phyloP scores from a whole-genome alignment of 2,797 vertebrate species.

The Austrolebias charrua region DNA sequence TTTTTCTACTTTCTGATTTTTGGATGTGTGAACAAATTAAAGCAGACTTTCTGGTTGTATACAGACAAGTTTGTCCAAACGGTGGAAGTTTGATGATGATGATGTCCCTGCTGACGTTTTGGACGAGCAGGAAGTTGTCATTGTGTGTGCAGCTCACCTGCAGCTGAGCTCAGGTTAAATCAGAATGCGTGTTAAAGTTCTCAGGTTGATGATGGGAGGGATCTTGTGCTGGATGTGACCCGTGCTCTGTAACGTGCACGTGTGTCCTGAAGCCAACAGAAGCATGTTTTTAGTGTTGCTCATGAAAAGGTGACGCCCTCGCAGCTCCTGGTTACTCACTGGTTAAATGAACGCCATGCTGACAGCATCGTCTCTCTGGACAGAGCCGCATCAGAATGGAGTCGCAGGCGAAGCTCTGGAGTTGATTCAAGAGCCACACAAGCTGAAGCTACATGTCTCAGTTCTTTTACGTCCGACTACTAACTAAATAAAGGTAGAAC shows the following conservation, averaged over 20 bases:
- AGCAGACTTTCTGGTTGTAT: too few relatives aligned
- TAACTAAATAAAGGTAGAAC: slow-evolving; percentile 8
- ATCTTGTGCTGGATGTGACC: too few relatives aligned
- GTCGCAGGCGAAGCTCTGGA: slow-evolving; percentile 22
- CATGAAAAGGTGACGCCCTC: slow-evolving; percentile 36
- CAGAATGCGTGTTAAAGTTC: too few relatives aligned
- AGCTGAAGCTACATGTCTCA: slow-evolving; percentile 45
- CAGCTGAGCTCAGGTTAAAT: too few relatives aligned
- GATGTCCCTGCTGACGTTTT: too few relatives aligned
- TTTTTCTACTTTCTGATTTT: too few relatives aligned
- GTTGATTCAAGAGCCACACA: slow-evolving; percentile 61
- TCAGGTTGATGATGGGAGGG: too few relatives aligned
- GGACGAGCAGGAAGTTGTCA: too few relatives aligned
- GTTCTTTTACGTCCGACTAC: slow-evolving; percentile 30
- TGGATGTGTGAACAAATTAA: too few relatives aligned
- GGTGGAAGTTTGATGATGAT: too few relatives aligned
- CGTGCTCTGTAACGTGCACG: background rate
- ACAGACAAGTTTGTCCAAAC: too few relatives aligned
- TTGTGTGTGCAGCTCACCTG: too few relatives aligned
- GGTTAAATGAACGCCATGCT: slow-evolving; percentile 61
- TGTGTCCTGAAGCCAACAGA: slow-evolving; percentile 26
- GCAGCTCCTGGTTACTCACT: slow-evolving; percentile 18
- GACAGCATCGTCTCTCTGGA: slow-evolving; percentile 51
- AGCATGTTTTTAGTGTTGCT: slow-evolving; percentile 35
- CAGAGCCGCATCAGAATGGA: slow-evolving; percentile 54